These are phyloP conservation scores for Petrocephalus sullivani DNA, from an alignment of 2,797 vertebrate genomes.

Conservation along the genomic window DNA sequence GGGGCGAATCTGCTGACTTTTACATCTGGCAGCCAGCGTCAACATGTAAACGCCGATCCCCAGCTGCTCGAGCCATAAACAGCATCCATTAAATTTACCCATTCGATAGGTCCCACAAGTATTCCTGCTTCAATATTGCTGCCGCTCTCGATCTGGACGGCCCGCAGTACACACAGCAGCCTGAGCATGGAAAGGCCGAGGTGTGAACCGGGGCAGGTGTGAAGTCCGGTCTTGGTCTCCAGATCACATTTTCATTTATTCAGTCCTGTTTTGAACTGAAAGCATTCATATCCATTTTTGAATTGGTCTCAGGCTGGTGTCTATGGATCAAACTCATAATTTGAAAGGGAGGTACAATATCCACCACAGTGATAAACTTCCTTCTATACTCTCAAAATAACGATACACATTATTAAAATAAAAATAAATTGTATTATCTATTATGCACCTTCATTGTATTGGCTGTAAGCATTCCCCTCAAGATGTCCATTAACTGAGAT, in stretches of 20 bases:
- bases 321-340: background rate
- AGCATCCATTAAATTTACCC: constrained; percentile 13
- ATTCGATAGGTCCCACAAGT: background rate
- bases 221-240: background rate
- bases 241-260: background rate
- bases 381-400: background rate
- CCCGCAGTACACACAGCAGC: background rate
- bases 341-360: background rate
- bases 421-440: background rate
- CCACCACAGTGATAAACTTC: background rate
- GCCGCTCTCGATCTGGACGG: background rate
- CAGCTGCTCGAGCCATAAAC: background rate
- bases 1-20: constrained; percentile 11
- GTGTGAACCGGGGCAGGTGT: background rate
- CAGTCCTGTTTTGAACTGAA: background rate
- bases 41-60: background rate
- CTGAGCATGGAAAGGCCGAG: background rate
- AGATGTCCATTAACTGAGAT: background rate
- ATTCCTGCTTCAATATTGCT: background rate
- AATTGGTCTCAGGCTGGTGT: background rate
- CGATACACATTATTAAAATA: background rate
- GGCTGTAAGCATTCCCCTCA: background rate
- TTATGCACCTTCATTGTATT: background rate
- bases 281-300: background rate
- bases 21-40: background rate